Base-by-base conservation (phyloP, 2,113 vertebrate species). In the Eurystomus gularis region DNA sequence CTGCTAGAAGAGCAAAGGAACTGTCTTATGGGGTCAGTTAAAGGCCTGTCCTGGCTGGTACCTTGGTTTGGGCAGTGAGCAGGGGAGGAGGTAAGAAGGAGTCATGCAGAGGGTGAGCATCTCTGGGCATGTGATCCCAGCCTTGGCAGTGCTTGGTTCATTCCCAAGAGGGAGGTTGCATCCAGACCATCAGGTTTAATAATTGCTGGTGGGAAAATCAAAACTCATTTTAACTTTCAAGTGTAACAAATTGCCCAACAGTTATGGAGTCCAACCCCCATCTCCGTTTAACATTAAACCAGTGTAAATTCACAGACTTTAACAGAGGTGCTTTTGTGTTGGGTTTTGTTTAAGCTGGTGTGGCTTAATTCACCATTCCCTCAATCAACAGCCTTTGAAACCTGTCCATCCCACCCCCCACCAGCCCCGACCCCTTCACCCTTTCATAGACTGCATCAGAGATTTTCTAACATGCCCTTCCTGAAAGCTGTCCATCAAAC, bases 381-480 rank as follows among this genome's bases (percentile, higher is more conserved):
- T 95, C 82, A 80, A 92, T 73, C 82, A 94, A 46, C 78, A 86
- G 24, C 29, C 39, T 72, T 44, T 75, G 55, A 86, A 95, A 68
- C 17, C 71, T 86, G 16, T 84, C 39, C 40, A 29, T 83, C 33
- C 12, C 10, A 40, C 44, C 40, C 17, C 7, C 46, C n/a, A n/a
- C n/a, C n/a, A n/a, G n/a, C n/a, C 44, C 62, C 8, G 4, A 78
- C 29, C 21, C 19, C 49, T 73, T 84, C 57, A 76, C 37, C 37
- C 37, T 87, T 81, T 49, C 42, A 51, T 3, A 81, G 58, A 42
- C 37, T 21, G 37, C 55, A 92, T n/a, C 68, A 76, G 65, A 91
- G 54, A 65, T 61, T 88, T 80, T 85, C 70, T 79, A 80, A 69
- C 19, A 42, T 13, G n/a, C 15, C 11, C 19, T 58, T 93, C 29